phyloP scores from a whole-genome alignment of 2,888 invertebrate species.

The Scrobipalpa atriplicella region DNA sequence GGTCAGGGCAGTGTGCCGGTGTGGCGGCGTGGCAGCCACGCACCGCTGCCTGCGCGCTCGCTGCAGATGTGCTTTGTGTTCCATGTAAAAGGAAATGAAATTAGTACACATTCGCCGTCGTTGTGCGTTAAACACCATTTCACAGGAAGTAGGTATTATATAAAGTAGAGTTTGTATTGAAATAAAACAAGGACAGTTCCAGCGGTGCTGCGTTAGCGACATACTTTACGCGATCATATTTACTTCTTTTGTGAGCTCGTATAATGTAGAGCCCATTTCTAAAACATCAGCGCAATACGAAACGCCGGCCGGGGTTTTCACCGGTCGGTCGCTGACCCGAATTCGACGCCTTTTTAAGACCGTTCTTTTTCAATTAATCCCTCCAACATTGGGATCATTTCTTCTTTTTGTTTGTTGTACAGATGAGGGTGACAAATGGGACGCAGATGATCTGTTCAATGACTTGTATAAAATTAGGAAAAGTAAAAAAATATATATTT shows the following conservation, averaged over 20 bases:
- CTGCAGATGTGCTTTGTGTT: slow-evolving; percentile 31
- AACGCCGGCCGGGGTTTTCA: slow-evolving; percentile 47
- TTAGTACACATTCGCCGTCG: slow-evolving; percentile 25
- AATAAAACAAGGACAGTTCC: slow-evolving; percentile 34
- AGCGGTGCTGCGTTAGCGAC: slow-evolving; percentile 37
- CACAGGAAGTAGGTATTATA: slow-evolving; percentile 12
- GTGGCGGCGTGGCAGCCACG: slow-evolving; percentile 41
- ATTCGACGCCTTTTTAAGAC: slow-evolving; percentile 52
- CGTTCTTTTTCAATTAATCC: slow-evolving; percentile 51
- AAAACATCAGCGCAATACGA: slow-evolving; percentile 53
- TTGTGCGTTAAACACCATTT: slow-evolving; percentile 11
- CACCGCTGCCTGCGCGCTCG: slow-evolving; percentile 41
- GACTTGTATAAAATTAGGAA: slow-evolving; percentile 59
- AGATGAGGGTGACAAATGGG: slow-evolving; percentile 51
- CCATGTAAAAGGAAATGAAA: slow-evolving; percentile 28
- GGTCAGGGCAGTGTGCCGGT: slow-evolving; percentile 76
- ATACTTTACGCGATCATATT: slow-evolving; percentile 32
- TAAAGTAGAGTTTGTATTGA: not conserved
- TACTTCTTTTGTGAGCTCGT: slow-evolving; percentile 30
- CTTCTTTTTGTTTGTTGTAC: slow-evolving; percentile 47
- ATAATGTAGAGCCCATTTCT: slow-evolving; percentile 47
- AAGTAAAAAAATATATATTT: slow-evolving; percentile 45
- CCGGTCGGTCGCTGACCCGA: slow-evolving; percentile 66
- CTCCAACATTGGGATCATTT: slow-evolving; percentile 42
- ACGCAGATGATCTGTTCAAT: slow-evolving; percentile 54